A percentile compares a stretch with the other conserved stretches of the same genome.
phyloP scores from a whole-genome alignment of 2,888 invertebrate genomes.

The Plagiodera versicolora region DNA sequence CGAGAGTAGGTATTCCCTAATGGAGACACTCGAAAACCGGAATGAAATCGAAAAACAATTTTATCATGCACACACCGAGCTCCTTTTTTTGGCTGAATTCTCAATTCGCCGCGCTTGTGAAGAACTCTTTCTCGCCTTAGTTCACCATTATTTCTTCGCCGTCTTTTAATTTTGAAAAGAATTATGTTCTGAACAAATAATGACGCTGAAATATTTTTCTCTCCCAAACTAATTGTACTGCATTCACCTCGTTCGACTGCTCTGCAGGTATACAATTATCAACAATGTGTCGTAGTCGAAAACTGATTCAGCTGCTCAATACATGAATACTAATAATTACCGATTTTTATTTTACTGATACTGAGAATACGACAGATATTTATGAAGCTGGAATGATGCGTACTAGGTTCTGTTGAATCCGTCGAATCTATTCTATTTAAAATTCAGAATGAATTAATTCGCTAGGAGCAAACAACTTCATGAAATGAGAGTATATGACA shows the following conservation, averaged over 20 bases:
- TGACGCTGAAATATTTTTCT: background rate
- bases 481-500: too few relatives aligned
- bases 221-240: background rate
- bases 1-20: background rate
- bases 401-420: too few relatives aligned
- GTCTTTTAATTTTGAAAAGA: conserved; percentile 14
- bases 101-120: conserved; percentile 15
- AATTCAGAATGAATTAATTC: too few relatives aligned
- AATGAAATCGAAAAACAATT: conserved; percentile 10
- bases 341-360: too few relatives aligned
- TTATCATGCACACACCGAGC: conserved; percentile 23
- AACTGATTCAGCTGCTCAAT: too few relatives aligned
- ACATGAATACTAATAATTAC: too few relatives aligned
- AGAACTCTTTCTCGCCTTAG: conserved; percentile 6
- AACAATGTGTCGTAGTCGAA: too few relatives aligned
- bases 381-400: too few relatives aligned
- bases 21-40: background rate
- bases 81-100: conserved; percentile 18
- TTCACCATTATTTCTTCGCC: conserved; percentile 2
- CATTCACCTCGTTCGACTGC: background rate
- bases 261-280: too few relatives aligned
- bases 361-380: too few relatives aligned
- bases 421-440: too few relatives aligned
- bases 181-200: conserved; percentile 13
- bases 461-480: too few relatives aligned